Evolutionary conservation across 2,113 vertebrate genomes (phyloP).

Genomic region (Actinemys pallida): DNA sequence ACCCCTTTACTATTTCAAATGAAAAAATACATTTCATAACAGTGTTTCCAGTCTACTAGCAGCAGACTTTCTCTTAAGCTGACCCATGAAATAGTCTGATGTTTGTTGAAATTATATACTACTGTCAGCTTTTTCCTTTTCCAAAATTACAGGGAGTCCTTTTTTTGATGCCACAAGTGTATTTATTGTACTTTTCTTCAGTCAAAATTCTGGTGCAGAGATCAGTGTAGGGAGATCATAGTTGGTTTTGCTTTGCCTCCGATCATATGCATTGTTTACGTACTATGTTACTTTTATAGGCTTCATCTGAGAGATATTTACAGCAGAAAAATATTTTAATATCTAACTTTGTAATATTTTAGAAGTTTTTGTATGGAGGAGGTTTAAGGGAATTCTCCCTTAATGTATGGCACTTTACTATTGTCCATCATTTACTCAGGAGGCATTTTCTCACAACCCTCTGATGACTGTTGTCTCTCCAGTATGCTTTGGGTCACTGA

Average conservation of each 20-base stretch:
- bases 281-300: neutral
- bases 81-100: neutral
- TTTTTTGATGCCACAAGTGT: neutral
- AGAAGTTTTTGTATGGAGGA: neutral
- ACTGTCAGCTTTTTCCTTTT: neutral
- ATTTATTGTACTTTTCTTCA: neutral
- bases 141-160: neutral
- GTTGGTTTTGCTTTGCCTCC: neutral
- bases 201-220: neutral
- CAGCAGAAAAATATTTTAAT: neutral
- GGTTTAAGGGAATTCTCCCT: neutral
- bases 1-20: neutral
- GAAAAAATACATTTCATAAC: neutral
- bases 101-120: neutral
- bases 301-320: neutral
- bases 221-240: neutral
- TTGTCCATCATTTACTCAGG: fast-evolving
- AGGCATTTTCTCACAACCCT: neutral
- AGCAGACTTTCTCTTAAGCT: neutral
- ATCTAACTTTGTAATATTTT: neutral
- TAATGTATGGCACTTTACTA: neutral
- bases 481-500: neutral
- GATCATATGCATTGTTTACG: neutral
- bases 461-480: neutral
- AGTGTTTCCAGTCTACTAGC: neutral